Conservation (phyloP, 2,113 vertebrate species). For the Lucifuga dentata region DNA sequence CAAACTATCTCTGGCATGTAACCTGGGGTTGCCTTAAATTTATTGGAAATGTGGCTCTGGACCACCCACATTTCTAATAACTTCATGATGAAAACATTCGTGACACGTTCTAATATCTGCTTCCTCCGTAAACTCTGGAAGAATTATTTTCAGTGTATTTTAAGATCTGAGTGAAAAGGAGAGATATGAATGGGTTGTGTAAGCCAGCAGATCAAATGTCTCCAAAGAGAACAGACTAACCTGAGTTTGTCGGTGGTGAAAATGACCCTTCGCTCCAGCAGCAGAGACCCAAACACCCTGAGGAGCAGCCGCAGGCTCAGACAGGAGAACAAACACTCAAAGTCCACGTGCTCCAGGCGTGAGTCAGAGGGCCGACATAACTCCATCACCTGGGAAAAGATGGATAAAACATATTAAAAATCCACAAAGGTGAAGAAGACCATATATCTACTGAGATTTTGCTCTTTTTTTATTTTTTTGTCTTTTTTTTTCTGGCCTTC, state of each 20-base stretch:
- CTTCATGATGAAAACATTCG: slow-evolving; percentile 28
- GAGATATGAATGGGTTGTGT: not conserved
- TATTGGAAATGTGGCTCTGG: slow-evolving; percentile 33
- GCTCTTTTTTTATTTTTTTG: too few relatives aligned
- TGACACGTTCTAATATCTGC: not conserved
- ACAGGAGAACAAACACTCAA: slow-evolving; percentile 91
- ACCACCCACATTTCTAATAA: slow-evolving; percentile 43
- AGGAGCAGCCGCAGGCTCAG: slow-evolving; percentile 92
- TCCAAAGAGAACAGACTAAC: slow-evolving; percentile 64
- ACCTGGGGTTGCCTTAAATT: slow-evolving; percentile 22
- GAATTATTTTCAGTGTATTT: not conserved
- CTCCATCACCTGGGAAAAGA: slow-evolving; percentile 88
- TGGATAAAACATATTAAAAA: not conserved
- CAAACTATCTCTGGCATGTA: slow-evolving; percentile 63
- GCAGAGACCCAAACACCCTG: slow-evolving; percentile 91
- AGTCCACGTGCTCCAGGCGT: slow-evolving; percentile 93
- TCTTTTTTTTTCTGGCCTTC: too few relatives aligned
- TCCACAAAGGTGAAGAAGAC: not conserved
- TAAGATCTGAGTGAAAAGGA: not conserved
- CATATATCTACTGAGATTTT: too few relatives aligned
- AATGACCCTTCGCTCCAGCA: slow-evolving; percentile 95
- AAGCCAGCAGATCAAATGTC: too few relatives aligned
- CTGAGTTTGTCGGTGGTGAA: slow-evolving; percentile 97
- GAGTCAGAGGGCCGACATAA: slow-evolving; percentile 92
- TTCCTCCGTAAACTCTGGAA: slow-evolving; percentile 7